Evolutionary conservation across 2,113 vertebrate species (phyloP).

Genomic region (Furnarius figulus): DNA sequence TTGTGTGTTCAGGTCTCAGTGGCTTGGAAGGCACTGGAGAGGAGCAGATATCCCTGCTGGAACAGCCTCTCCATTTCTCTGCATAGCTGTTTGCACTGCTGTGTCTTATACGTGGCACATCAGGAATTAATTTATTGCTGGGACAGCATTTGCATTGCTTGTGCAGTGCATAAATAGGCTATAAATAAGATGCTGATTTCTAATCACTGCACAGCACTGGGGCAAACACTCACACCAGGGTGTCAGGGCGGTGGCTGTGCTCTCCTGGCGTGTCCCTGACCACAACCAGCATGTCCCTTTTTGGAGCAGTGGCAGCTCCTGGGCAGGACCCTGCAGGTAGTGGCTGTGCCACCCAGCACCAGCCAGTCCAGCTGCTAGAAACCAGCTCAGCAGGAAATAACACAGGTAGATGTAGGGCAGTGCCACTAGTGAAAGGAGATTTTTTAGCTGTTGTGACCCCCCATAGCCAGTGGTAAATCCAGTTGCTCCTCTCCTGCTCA

Average conservation of each 20-base stretch:
- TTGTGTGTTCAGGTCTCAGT: background rate
- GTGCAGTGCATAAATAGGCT: background rate
- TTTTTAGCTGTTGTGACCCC: background rate
- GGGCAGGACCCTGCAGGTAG: background rate
- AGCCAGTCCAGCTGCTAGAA: background rate
- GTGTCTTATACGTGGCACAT: background rate
- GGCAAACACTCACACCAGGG: background rate
- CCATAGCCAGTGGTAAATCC: background rate
- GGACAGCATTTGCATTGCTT: conserved; percentile 2
- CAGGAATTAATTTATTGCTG: conserved; percentile 1
- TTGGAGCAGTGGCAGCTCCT: background rate
- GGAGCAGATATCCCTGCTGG: background rate
- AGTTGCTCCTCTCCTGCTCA: background rate
- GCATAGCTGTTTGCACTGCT: background rate
- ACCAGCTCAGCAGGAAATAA: background rate
- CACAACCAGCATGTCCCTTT: background rate
- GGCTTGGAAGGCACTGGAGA: background rate
- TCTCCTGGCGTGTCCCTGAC: background rate
- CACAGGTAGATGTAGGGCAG: background rate
- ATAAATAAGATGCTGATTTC: conserved; percentile 30
- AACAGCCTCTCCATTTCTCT: background rate
- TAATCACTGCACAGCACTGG: background rate
- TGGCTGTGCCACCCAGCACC: background rate
- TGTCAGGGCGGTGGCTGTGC: background rate
- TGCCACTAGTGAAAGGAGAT: background rate